Base-by-base conservation (phyloP, 2,888 invertebrate genomes). In the Labia minor region DNA sequence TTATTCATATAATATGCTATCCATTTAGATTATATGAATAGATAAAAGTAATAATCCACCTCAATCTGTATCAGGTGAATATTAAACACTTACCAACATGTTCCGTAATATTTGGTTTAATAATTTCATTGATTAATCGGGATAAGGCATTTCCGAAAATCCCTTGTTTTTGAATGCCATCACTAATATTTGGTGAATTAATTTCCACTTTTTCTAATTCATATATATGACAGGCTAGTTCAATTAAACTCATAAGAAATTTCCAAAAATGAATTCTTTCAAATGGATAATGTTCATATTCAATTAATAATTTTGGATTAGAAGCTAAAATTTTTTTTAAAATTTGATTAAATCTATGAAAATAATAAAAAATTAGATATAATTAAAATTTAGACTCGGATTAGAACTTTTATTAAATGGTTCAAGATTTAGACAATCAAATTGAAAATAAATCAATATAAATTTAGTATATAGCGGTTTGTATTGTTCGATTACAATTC, bases 41-140 rank as follows among this genome's bases (percentile, higher is more conserved):
- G n/a, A n/a, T n/a, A n/a, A n/a, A n/a, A n/a, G n/a, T n/a, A n/a
- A n/a, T n/a, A n/a, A n/a, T n/a, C n/a, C n/a, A n/a, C n/a, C n/a
- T n/a, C n/a, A n/a, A n/a, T n/a, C n/a, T n/a, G n/a, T n/a, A n/a
- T n/a, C n/a, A n/a, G n/a, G n/a, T n/a, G n/a, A n/a, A n/a, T n/a
- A n/a, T n/a, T n/a, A n/a, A n/a, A n/a, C n/a, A n/a, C 49, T 49
- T 49, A 49, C 49, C 49, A n/a, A 49, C 49, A 14, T 49, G 49
- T 49, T 49, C 2, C 14, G 3, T 49, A 8, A 14, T 16, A 49
- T 49, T 49, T 49, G 49, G 49, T 16, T 49, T 49, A n/a, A 49
- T n/a, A 49, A 49, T 16, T 49, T 49, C 49, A 16, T 4, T 49
- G 14, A 49, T 49, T 49, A 49, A 49, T 49, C 49, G 3, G 3